phyloP scores from a whole-genome alignment of 2,888 invertebrate genomes.

The Ischnus inquisitorius region DNA sequence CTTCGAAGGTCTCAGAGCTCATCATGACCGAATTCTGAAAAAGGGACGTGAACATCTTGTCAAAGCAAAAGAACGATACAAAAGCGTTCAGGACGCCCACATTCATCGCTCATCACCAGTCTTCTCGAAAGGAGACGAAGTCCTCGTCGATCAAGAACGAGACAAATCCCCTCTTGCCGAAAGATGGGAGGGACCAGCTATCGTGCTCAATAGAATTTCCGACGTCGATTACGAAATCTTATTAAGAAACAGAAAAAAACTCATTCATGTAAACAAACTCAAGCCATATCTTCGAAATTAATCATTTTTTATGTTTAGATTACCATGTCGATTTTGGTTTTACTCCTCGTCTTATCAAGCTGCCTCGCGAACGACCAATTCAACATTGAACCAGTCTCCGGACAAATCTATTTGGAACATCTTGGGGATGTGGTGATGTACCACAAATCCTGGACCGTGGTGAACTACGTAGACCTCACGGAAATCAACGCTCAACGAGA shows the following conservation, averaged over 20 bases:
- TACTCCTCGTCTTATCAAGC: not conserved
- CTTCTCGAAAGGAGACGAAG: not conserved
- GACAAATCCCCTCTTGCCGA: slow-evolving; percentile 6
- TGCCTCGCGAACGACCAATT: not conserved
- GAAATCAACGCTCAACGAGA: slow-evolving; percentile 15
- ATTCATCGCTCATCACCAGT: not conserved
- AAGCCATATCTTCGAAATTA: slow-evolving; percentile 14
- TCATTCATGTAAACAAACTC: not conserved
- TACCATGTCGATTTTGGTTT: not conserved
- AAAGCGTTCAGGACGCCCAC: no score
- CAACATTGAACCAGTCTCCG: not conserved
- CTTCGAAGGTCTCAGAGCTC: no score
- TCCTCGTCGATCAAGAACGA: not conserved
- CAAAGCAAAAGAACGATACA: no score
- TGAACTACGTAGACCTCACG: slow-evolving; percentile 28
- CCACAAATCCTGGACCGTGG: slow-evolving; percentile 26
- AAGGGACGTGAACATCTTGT: no score
- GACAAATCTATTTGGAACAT: not conserved
- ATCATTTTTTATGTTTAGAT: not conserved
- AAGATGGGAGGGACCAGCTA: not conserved
- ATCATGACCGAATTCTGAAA: no score
- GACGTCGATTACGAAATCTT: slow-evolving; percentile 20
- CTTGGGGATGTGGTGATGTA: slow-evolving; percentile 12
- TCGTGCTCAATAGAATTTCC: not conserved
- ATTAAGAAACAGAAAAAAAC: slow-evolving; percentile 14